These are phyloP conservation scores for Limnodromus scolopaceus DNA, from an alignment of 2,797 vertebrate genomes.

Conservation along the genomic window DNA sequence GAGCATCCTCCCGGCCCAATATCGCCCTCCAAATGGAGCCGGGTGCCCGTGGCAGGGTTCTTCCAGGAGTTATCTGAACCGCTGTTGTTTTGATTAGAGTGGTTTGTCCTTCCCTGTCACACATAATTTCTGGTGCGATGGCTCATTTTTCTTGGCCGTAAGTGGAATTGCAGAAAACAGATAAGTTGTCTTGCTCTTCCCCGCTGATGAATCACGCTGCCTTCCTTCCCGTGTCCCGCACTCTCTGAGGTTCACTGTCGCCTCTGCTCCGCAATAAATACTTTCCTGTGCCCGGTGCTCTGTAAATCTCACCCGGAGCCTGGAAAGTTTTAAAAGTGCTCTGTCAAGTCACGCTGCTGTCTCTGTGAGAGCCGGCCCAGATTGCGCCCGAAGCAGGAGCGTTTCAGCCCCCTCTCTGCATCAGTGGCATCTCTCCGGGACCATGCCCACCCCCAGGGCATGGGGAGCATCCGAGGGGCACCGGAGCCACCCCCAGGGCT, in stretches of 20 bases:
- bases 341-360: background rate
- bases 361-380: background rate
- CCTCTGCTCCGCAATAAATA: slow-evolving; percentile 12
- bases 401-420: background rate
- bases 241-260: background rate
- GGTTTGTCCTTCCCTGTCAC: slow-evolving; percentile 74
- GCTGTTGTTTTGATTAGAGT: slow-evolving; percentile 43
- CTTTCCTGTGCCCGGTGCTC: rapidly evolving
- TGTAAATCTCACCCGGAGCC: background rate
- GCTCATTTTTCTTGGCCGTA: slow-evolving; percentile 71
- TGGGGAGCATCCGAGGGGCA: rapidly evolving
- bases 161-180: slow-evolving; percentile 60
- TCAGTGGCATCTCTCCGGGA: background rate
- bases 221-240: background rate
- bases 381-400: background rate
- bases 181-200: slow-evolving; percentile 33
- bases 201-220: slow-evolving; percentile 40
- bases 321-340: background rate
- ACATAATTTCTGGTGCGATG: slow-evolving; percentile 54
- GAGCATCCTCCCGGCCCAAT: background rate
- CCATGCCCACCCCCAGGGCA: rapidly evolving
- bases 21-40: background rate
- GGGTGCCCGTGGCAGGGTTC: background rate
- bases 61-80: slow-evolving; percentile 21
- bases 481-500: background rate